Evolutionary conservation across 2,888 invertebrate genomes (phyloP), one percentile per base, ranked within the genome.

Genomic region (Dromius quadrimaculatus): DNA sequence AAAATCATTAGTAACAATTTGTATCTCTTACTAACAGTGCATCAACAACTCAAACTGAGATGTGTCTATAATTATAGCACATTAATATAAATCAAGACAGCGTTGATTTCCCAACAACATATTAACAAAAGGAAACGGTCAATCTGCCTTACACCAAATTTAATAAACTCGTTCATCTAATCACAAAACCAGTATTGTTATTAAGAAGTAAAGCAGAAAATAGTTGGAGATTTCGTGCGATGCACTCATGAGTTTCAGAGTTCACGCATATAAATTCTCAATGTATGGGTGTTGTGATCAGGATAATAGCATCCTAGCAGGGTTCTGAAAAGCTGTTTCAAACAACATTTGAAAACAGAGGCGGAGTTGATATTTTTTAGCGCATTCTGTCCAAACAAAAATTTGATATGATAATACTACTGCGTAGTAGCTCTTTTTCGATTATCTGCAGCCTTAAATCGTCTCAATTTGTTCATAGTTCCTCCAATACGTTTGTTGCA

Each of bases 261-360:
- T 54, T 34, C 20, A 34, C 28, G 34, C 28, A 20, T 54, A 66
- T 66, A 57, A 54, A 66, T 66, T 41, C 36, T 47, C 28, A 15
- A 36, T 15, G 36, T 50, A 65, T 54, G 38, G 38, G 65, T 66
- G 66, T 66, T 66, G 50, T 66, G 66, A 66, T 66, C 57, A 47
- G 66, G 41, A 66, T 54, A 66, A 57, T 66, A 66, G 66, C 57
- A 23, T 57, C 57, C 15, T 57, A 6, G 54, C 43, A 54, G 66
- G 66, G 66, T 63, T 13, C 17, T 45, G 20, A 11, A 6, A 9
- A 15, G 28, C n/a, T n/a, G n/a, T n/a, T n/a, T n/a, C n/a, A n/a
- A n/a, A n/a, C n/a, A n/a, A n/a, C n/a, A n/a, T n/a, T n/a, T n/a
- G n/a, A n/a, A n/a, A n/a, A n/a, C n/a, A n/a, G n/a, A n/a, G n/a